Conservation (phyloP, 2,797 vertebrate species). For the Phalanger gymnotis region DNA sequence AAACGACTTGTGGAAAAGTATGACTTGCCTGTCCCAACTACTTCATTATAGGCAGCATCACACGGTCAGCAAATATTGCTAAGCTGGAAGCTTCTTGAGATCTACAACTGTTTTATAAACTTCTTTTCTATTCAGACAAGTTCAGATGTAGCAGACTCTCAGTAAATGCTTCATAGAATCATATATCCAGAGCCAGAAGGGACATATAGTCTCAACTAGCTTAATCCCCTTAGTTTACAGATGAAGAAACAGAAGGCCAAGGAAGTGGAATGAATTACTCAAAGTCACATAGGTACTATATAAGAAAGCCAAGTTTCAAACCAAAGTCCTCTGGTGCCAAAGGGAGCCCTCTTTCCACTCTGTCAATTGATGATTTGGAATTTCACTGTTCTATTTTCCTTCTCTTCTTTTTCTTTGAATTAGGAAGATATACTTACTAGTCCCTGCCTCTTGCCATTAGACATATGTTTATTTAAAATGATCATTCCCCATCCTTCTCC, state of each 20-base stretch:
- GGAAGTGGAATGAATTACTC: neutral
- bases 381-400: neutral
- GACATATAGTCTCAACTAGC: neutral
- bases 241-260: neutral
- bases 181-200: neutral
- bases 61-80: neutral
- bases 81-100: neutral
- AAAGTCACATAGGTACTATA: neutral
- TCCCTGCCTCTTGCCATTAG: constrained; percentile 79
- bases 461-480: constrained; percentile 78
- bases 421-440: constrained; percentile 71
- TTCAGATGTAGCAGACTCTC: neutral
- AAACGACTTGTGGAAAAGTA: neutral
- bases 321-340: neutral
- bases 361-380: neutral
- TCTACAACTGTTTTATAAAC: neutral
- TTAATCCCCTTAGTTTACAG: neutral
- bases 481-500: constrained; percentile 78
- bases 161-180: neutral
- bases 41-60: neutral
- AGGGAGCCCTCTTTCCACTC: neutral
- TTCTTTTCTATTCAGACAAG: neutral
- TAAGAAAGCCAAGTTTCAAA: neutral
- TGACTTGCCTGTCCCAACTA: neutral
- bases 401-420: constrained; percentile 73